Conservation (phyloP, 2,797 vertebrate genomes). For the Xenopus petersii region DNA sequence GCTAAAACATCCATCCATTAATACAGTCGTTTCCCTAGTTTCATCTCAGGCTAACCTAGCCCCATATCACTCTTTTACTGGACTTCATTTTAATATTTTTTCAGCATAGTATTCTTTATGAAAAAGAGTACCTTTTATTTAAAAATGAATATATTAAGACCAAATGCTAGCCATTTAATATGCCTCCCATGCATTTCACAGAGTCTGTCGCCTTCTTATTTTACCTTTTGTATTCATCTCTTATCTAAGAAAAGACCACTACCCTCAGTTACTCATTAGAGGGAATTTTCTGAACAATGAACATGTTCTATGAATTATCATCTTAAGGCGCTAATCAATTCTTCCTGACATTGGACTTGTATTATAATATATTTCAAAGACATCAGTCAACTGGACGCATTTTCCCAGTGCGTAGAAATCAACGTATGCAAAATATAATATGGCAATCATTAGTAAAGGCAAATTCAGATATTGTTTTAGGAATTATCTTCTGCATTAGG, state of each 20-base stretch:
- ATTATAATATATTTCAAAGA: slow-evolving; percentile 49
- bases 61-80: not conserved
- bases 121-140: slow-evolving; percentile 33
- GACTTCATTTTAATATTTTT: slow-evolving; percentile 7
- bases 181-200: slow-evolving; percentile 31
- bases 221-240: slow-evolving; percentile 46
- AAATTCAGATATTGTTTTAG: slow-evolving; percentile 48
- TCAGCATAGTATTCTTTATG: slow-evolving; percentile 7
- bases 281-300: slow-evolving; percentile 43
- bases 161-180: slow-evolving; percentile 39
- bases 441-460: slow-evolving; percentile 43
- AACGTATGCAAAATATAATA: slow-evolving; percentile 49
- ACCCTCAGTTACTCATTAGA: slow-evolving; percentile 46
- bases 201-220: slow-evolving; percentile 32
- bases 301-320: slow-evolving; percentile 46
- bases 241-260: slow-evolving; percentile 48
- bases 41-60: not conserved
- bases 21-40: not conserved
- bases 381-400: slow-evolving; percentile 47
- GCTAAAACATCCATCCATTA: not conserved
- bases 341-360: slow-evolving; percentile 49
- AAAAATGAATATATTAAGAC: slow-evolving; percentile 40
- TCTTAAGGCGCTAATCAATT: slow-evolving; percentile 50
- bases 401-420: slow-evolving; percentile 38
- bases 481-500: slow-evolving; percentile 45